phyloP scores from a whole-genome alignment of 2,113 vertebrate species.

The Callionymus lyra region DNA sequence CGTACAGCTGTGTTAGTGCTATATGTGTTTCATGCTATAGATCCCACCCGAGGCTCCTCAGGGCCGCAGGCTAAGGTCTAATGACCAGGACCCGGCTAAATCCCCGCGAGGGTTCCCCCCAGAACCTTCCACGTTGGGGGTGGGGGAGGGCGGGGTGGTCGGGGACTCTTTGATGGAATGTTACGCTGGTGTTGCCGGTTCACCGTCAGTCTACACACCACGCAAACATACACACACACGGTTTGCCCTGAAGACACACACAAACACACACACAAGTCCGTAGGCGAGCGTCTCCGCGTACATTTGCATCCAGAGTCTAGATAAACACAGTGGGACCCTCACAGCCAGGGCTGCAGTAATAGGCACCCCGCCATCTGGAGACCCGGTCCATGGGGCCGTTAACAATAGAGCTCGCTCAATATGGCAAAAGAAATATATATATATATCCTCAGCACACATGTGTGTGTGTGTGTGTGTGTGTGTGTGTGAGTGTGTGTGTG shows the following conservation, averaged over 20 bases:
- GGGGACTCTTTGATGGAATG: conserved; percentile 66
- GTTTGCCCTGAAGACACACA: conserved; percentile 24
- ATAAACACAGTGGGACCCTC: conserved; percentile 44
- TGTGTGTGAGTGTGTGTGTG: conserved; percentile 19
- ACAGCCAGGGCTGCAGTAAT: conserved; percentile 56
- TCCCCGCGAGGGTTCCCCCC: conserved; percentile 23
- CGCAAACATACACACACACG: conserved; percentile 5
- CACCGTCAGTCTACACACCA: conserved; percentile 17
- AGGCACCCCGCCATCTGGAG: conserved; percentile 65
- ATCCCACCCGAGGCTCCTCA: conserved; percentile 37
- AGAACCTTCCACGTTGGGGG: conserved; percentile 29
- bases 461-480: conserved; percentile 12
- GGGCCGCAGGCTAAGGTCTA: conserved; percentile 51
- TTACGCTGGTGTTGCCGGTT: conserved; percentile 45
- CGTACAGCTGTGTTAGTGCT: conserved; percentile 33
- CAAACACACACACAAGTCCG: conserved; percentile 10
- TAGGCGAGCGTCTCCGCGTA: conserved; percentile 10
- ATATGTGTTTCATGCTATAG: conserved; percentile 45
- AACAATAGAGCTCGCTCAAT: conserved; percentile 54
- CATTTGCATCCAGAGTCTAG: conserved; percentile 24
- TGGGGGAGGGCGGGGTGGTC: too few relatives aligned
- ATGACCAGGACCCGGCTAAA: conserved; percentile 45
- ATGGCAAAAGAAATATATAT: conserved; percentile 37
- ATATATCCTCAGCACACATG: conserved; percentile 24
- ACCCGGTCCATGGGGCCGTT: conserved; percentile 54